A percentile compares a stretch with the other conserved stretches of the same genome.
Evolutionary conservation across 2,888 invertebrate species (phyloP).

Genomic region (Saturnia pavonia): DNA sequence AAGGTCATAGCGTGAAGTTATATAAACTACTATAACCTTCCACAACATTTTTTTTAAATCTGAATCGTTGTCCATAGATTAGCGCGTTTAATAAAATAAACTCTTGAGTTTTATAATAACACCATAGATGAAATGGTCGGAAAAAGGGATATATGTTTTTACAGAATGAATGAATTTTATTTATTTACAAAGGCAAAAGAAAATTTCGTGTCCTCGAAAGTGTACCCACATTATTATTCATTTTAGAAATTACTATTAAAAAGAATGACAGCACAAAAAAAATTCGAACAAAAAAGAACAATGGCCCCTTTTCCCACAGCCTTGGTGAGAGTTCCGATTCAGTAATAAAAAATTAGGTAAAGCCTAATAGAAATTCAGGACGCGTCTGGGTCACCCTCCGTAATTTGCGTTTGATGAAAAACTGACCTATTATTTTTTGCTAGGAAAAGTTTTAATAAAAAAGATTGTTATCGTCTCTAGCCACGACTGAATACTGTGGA

Average conservation of each 20-base stretch:
- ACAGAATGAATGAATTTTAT: not conserved
- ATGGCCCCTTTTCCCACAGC: not conserved
- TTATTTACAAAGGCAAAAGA: not conserved
- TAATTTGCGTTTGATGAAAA: constrained; percentile 17
- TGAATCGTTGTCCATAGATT: too few relatives aligned
- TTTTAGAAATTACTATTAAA: not conserved
- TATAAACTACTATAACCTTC: too few relatives aligned
- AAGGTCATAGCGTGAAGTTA: too few relatives aligned
- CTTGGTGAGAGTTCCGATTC: not conserved
- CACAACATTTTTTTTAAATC: too few relatives aligned
- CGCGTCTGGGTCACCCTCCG: not conserved
- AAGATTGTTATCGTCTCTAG: not conserved
- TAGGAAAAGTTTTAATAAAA: constrained; percentile 14
- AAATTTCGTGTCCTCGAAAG: not conserved
- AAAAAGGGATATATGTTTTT: not conserved
- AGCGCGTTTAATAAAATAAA: too few relatives aligned
- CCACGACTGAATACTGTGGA: not conserved
- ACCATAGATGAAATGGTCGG: not conserved
- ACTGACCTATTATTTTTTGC: constrained; percentile 4
- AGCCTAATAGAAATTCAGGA: constrained; percentile 17
- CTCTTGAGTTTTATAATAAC: too few relatives aligned
- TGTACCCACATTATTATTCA: not conserved
- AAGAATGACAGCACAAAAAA: not conserved
- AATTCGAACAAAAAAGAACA: not conserved
- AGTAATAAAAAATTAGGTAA: constrained; percentile 5